Base-by-base conservation (phyloP, 2,797 vertebrate species). In the Onychomys leucogaster region DNA sequence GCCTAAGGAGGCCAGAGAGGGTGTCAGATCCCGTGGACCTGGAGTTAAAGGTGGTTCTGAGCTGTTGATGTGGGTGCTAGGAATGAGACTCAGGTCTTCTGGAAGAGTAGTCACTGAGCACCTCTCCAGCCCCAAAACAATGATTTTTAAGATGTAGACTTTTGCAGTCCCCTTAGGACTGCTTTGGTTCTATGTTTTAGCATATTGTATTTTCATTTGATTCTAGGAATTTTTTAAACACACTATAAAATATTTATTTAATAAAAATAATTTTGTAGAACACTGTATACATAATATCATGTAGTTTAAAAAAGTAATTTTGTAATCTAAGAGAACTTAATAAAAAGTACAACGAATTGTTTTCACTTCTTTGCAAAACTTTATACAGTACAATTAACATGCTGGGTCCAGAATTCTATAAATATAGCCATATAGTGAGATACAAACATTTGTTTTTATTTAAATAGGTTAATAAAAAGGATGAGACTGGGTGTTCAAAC, bases 241-340 rank as follows among this genome's bases (percentile, higher is more conserved):
- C 61, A 91, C 92, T 34, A 59, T 94, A 34, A 96, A 97, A 97
- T 95, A 95, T 98, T 98, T 98, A 98, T 98, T 98, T 97, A 96
- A 97, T 98, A 98, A 98, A 98, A 98, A 98, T 96, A 98, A 78
- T 82, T 96, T 82, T 97, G 98, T 91, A 94, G 52, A 52, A 52
- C 52, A 52, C 13, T 52, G 52, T 52, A 52, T 52, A 52, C 52
- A 52, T 52, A 52, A 52, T 52, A 52, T 52, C 13, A 3, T 14
- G 13, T 52, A 52, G 52, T 52, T 52, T 14, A 52, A 52, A 52
- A 52, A 98, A 98, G 98, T 96, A 98, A 78, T 82, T 96, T 82
- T 97, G 98, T 91, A 94, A 87, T 96, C 85, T 97, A 95, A 98
- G 98, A 98, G 92, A 96, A 76, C 87, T 85, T 83, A 97, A 97